Percentiles rank a stretch among this genome's conserved stretches.
Evolutionary conservation across 1,140 invertebrate species (phyloP).

Genomic region (Apis florea): DNA sequence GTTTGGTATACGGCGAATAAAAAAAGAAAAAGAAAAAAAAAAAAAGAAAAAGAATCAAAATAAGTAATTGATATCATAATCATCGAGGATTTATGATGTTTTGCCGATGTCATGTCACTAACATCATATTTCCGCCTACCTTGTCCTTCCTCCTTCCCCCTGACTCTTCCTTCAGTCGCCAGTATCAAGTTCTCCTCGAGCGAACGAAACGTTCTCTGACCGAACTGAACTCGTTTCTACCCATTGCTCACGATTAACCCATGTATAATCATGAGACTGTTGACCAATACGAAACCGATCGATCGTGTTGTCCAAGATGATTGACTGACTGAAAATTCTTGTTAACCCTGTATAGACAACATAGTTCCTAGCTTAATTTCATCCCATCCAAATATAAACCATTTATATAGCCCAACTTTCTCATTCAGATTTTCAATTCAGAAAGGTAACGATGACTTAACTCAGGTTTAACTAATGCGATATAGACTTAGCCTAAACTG

Average conservation of each 20-base stretch:
- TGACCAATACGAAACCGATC: conserved; percentile 7
- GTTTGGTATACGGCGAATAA: background rate
- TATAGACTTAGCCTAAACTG: background rate
- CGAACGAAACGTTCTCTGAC: conserved; percentile 9
- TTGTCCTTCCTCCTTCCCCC: conserved; percentile 25
- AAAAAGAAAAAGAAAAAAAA: background rate
- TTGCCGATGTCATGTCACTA: background rate
- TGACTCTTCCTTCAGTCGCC: background rate
- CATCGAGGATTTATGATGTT: background rate
- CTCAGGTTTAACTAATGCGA: conserved; percentile 10
- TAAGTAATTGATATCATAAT: too few species aligned
- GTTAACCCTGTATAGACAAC: conserved; percentile 11
- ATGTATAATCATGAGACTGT: conserved; percentile 10
- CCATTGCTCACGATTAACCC: conserved; percentile 23
- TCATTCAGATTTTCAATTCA: background rate
- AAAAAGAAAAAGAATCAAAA: background rate
- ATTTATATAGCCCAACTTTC: background rate
- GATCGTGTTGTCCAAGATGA: background rate
- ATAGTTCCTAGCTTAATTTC: conserved; percentile 24
- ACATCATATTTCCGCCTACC: background rate
- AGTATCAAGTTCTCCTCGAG: conserved; percentile 18
- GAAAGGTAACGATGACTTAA: background rate
- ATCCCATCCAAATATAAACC: background rate
- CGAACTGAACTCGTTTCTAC: conserved; percentile 19
- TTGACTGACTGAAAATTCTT: conserved; percentile 13